Evolutionary conservation across 2,888 invertebrate genomes (phyloP).

Genomic region (Mycalesis mineus): DNA sequence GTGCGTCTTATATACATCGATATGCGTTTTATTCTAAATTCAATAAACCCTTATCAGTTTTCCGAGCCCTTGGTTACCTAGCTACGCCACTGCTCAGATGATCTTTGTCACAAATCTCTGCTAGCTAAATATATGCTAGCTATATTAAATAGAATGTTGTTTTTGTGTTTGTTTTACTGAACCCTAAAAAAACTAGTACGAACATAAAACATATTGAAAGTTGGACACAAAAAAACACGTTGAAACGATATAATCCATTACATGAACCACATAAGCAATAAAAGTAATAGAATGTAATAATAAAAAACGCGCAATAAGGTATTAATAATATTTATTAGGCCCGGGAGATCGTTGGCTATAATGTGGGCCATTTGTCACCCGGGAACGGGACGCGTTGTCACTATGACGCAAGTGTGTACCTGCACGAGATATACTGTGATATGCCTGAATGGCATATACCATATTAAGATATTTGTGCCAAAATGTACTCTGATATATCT

Average conservation of each 20-base stretch:
- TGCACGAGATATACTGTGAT: too few relatives aligned
- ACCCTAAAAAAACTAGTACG: background rate
- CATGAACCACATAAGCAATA: conserved; percentile 11
- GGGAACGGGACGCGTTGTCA: conserved; percentile 6
- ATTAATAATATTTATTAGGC: conserved; percentile 26
- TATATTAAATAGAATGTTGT: too few relatives aligned
- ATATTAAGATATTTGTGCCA: too few relatives aligned
- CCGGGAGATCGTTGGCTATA: conserved; percentile 25
- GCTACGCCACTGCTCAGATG: too few relatives aligned
- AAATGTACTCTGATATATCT: too few relatives aligned
- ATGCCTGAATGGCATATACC: too few relatives aligned
- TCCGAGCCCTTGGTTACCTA: too few relatives aligned
- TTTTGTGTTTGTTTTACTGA: background rate
- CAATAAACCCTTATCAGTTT: too few relatives aligned
- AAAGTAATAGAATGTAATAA: conserved; percentile 18
- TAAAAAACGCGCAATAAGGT: conserved; percentile 17
- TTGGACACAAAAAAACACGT: conserved; percentile 1
- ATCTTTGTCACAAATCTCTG: too few relatives aligned
- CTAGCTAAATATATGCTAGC: too few relatives aligned
- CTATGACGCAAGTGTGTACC: background rate
- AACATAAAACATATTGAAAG: background rate
- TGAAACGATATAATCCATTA: conserved; percentile 4
- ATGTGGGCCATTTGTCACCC: conserved; percentile 42
- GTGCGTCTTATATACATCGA: too few relatives aligned
- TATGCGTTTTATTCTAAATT: too few relatives aligned